phyloP scores from a whole-genome alignment of 2,888 invertebrate species.

The Leptinotarsa peninsularis region DNA sequence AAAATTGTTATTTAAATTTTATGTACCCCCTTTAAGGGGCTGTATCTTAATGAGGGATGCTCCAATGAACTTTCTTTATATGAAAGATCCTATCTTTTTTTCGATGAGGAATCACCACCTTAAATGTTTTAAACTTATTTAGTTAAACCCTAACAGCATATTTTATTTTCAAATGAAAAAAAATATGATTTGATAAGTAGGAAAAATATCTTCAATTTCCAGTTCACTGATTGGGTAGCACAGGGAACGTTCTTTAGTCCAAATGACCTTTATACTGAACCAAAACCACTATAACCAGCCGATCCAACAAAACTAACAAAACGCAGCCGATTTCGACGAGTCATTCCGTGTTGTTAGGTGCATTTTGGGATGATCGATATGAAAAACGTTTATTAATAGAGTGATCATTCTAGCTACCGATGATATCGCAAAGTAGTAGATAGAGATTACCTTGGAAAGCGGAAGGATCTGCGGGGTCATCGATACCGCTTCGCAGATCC shows the following conservation, averaged over 20 bases:
- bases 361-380: not conserved
- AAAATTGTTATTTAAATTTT: no score
- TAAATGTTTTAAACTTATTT: no score
- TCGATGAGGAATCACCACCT: no score
- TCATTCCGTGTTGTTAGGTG: slow-evolving; percentile 17
- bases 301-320: not conserved
- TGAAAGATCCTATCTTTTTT: no score
- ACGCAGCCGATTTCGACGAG: slow-evolving; percentile 4
- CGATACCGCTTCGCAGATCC: slow-evolving; percentile 82
- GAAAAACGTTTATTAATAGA: not conserved
- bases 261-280: not conserved
- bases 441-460: slow-evolving; percentile 68
- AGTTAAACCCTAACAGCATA: no score
- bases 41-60: no score
- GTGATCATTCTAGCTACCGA: slow-evolving; percentile 20
- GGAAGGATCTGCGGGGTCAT: slow-evolving; percentile 65
- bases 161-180: no score
- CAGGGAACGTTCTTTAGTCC: not conserved
- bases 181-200: no score
- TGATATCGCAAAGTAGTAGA: slow-evolving; percentile 28
- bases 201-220: no score
- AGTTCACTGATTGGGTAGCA: not conserved
- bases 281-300: not conserved
- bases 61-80: no score
- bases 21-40: no score